A percentile compares a stretch with the other conserved stretches of the same genome.
Evolutionary conservation across 2,888 invertebrate genomes (phyloP).

Genomic region (Cheilosia impressa): DNA sequence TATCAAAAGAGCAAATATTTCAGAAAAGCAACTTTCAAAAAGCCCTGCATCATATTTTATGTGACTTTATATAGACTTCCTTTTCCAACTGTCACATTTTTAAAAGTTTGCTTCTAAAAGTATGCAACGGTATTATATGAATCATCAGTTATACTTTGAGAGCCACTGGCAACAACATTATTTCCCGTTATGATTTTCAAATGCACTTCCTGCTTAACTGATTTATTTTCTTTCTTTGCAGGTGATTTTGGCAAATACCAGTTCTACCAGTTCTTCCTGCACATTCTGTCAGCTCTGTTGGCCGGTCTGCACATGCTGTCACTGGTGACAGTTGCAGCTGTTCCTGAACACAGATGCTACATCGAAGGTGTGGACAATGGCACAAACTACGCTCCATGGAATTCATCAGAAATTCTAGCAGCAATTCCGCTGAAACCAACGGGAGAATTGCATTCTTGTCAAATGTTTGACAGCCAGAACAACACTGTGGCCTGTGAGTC

Average conservation of each 20-base stretch:
- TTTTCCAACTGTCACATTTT: not conserved
- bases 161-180: not conserved
- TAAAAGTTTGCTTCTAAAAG: not conserved
- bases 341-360: conserved; percentile 88
- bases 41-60: not conserved
- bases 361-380: conserved; percentile 85
- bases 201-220: not conserved
- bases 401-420: conserved; percentile 84
- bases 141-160: conserved; percentile 15
- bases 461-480: conserved; percentile 84
- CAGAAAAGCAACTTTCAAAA: not conserved
- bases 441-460: conserved; percentile 87
- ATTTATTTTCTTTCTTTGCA: conserved; percentile 80
- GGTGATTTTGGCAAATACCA: conserved; percentile 94
- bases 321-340: conserved; percentile 91
- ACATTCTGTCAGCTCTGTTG: conserved; percentile 90
- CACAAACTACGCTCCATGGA: conserved; percentile 85
- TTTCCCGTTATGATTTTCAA: not conserved
- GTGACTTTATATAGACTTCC: not conserved
- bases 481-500: conserved; percentile 83
- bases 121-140: conserved; percentile 21
- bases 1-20: not conserved
- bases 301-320: conserved; percentile 92
- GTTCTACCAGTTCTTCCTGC: conserved; percentile 90
- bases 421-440: conserved; percentile 86